These are phyloP conservation scores for Chionodraco myersi DNA, from an alignment of 2,113 vertebrate species.

Conservation along the genomic window DNA sequence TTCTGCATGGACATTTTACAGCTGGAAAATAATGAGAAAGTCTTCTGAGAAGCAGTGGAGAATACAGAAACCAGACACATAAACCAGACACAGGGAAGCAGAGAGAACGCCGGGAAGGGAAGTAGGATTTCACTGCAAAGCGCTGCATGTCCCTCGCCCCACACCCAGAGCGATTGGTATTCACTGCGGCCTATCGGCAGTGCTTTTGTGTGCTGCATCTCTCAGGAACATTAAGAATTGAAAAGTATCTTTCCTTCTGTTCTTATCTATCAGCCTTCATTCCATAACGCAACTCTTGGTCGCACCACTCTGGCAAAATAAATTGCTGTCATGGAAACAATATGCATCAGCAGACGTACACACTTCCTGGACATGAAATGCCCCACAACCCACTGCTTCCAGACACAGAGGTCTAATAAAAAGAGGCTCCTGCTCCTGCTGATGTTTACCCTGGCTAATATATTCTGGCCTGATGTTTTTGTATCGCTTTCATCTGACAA, in stretches of 20 bases:
- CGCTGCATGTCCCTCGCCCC: slow-evolving; percentile 25
- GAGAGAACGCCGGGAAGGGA: slow-evolving; percentile 7
- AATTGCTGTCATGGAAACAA: slow-evolving; percentile 78
- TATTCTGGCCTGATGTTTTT: slow-evolving; percentile 62
- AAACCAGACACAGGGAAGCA: slow-evolving; percentile 8
- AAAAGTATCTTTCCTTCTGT: slow-evolving; percentile 71
- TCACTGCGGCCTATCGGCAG: slow-evolving; percentile 45
- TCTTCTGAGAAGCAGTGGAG: slow-evolving; percentile 25
- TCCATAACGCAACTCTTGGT: slow-evolving; percentile 53
- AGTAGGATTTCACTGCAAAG: slow-evolving; percentile 46
- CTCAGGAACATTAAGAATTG: slow-evolving; percentile 72
- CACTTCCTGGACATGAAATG: slow-evolving; percentile 67
- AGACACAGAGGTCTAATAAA: slow-evolving; percentile 67
- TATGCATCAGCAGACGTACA: slow-evolving; percentile 48
- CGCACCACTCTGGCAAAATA: slow-evolving; percentile 68
- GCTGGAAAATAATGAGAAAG: slow-evolving; percentile 41
- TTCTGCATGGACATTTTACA: slow-evolving; percentile 40
- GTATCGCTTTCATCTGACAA: slow-evolving; percentile 42
- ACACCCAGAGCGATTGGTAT: slow-evolving; percentile 60
- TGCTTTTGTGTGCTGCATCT: slow-evolving; percentile 33
- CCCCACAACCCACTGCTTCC: slow-evolving; percentile 53
- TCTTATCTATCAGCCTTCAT: slow-evolving; percentile 77
- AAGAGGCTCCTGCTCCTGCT: slow-evolving; percentile 58
- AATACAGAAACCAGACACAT: slow-evolving; percentile 28
- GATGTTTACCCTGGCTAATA: slow-evolving; percentile 75